Percentiles rank a stretch among this genome's conserved stretches.
Conservation (phyloP, 2,888 invertebrate species). For the Cosmorhoe ocellata region DNA sequence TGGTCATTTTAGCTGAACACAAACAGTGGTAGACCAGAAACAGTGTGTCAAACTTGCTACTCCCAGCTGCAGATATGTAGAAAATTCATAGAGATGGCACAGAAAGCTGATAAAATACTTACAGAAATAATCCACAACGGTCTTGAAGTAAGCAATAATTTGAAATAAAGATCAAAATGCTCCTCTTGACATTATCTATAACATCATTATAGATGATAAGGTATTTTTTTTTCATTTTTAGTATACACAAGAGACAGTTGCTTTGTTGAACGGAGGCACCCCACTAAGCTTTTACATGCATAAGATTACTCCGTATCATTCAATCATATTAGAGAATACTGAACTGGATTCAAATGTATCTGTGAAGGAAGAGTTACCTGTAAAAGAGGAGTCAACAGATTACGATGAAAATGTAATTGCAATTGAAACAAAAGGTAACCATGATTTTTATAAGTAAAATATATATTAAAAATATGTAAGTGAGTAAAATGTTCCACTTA, state of each 20-base stretch:
- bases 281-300: conserved; percentile 4
- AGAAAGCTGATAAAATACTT: conserved; percentile 22
- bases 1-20: conserved; percentile 11
- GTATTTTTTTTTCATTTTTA: no score
- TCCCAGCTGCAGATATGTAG: conserved; percentile 8
- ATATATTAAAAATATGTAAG: no score
- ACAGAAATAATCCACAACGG: conserved; percentile 12
- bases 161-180: no score
- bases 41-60: conserved; percentile 18
- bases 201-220: no score
- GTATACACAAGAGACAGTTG: conserved; percentile 16
- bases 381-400: conserved; percentile 19
- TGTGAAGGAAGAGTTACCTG: not conserved
- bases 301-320: not conserved
- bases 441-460: not conserved
- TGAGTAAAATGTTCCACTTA: no score
- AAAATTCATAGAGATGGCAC: conserved; percentile 10
- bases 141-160: conserved; percentile 13
- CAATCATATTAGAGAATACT: not conserved
- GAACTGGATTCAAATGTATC: conserved; percentile 2
- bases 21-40: conserved; percentile 13
- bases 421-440: conserved; percentile 15
- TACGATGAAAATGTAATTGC: conserved; percentile 11
- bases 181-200: no score
- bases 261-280: conserved; percentile 12